phyloP scores from a whole-genome alignment of 1,140 invertebrate genomes.

The Temnothorax longispinosus region DNA sequence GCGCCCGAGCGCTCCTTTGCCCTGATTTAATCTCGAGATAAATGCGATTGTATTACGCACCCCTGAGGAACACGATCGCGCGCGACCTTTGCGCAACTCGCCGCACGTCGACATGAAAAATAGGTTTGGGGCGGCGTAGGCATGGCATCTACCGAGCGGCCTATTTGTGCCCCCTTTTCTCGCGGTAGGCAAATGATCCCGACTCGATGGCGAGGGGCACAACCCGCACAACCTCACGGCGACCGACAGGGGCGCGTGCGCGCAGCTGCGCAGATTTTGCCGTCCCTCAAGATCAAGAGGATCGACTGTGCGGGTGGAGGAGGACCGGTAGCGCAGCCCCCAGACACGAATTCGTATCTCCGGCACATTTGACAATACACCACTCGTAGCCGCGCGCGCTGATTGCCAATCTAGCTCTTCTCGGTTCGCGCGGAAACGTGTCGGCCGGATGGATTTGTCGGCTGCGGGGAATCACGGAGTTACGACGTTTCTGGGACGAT shows the following conservation, averaged over 20 bases:
- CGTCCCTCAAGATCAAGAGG: conserved; percentile 53
- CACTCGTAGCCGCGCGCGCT: conserved; percentile 42
- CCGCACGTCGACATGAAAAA: conserved; percentile 55
- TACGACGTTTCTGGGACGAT: conserved; percentile 5
- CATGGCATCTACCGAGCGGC: background rate
- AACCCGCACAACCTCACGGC: background rate
- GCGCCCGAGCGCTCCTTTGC: background rate
- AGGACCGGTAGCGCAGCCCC: background rate
- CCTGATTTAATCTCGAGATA: conserved; percentile 52
- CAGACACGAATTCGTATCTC: conserved; percentile 53
- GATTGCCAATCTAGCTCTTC: conserved; percentile 66
- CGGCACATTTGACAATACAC: conserved; percentile 49
- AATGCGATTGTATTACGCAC: conserved; percentile 33
- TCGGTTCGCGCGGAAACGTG: conserved; percentile 59
- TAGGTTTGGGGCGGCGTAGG: conserved; percentile 10
- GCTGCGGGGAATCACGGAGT: conserved; percentile 37
- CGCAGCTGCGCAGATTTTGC: conserved; percentile 60
- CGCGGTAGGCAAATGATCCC: conserved; percentile 56
- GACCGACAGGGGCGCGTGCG: conserved; percentile 23
- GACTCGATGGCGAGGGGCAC: conserved; percentile 1
- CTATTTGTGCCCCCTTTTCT: conserved; percentile 49
- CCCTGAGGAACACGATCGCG: background rate
- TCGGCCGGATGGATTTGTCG: conserved; percentile 67
- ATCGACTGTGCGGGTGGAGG: conserved; percentile 53
- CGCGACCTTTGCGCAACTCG: conserved; percentile 18